Percentiles rank a stretch among this genome's conserved stretches.
Conservation (phyloP, 2,113 vertebrate species). For the Dipodomys spectabilis region DNA sequence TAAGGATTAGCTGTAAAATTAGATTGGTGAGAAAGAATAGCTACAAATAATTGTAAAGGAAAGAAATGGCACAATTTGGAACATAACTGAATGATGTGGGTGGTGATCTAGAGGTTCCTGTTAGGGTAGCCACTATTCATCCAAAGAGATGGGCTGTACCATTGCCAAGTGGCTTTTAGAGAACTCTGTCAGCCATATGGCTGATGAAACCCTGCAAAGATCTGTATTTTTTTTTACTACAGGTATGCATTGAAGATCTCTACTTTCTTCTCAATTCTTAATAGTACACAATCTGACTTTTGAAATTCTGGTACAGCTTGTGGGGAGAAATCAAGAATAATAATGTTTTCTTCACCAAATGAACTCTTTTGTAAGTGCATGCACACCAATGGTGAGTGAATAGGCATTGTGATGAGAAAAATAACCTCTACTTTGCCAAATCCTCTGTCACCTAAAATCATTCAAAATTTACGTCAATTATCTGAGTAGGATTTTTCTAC, state of each 20-base stretch:
- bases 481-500: slow-evolving; percentile 44
- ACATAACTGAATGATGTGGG: slow-evolving; percentile 17
- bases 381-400: background rate
- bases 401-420: slow-evolving; percentile 12
- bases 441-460: slow-evolving; percentile 13
- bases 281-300: background rate
- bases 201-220: background rate
- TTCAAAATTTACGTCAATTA: background rate
- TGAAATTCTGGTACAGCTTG: slow-evolving; percentile 44
- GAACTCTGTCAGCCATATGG: background rate
- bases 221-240: slow-evolving; percentile 44
- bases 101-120: slow-evolving; percentile 14
- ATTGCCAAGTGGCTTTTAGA: slow-evolving; percentile 12
- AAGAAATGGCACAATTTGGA: slow-evolving; percentile 18
- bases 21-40: slow-evolving; percentile 29
- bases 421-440: background rate
- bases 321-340: slow-evolving; percentile 32
- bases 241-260: background rate
- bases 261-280: background rate
- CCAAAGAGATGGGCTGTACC: background rate
- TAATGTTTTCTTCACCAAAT: slow-evolving; percentile 12
- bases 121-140: slow-evolving; percentile 2
- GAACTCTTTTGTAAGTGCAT: background rate
- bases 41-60: slow-evolving; percentile 30
- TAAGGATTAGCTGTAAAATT: slow-evolving; percentile 60